phyloP scores from a whole-genome alignment of 2,888 invertebrate species.

The Eupithecia dodoneata region DNA sequence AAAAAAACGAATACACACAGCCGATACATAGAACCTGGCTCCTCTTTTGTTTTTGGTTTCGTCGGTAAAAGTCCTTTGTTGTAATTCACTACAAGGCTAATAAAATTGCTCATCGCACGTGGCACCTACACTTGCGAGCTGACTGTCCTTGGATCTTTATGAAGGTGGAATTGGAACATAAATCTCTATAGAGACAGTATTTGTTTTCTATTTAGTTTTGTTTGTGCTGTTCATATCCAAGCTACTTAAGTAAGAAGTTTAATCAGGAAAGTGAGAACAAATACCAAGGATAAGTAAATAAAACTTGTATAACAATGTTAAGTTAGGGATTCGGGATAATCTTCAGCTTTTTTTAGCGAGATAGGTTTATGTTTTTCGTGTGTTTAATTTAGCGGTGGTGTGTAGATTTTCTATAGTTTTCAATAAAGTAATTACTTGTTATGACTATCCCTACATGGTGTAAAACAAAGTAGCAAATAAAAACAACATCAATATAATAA shows the following conservation, averaged over 20 bases:
- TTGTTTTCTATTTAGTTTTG: conserved; percentile 13
- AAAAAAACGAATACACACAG: too few relatives aligned
- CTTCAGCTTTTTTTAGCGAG: too few relatives aligned
- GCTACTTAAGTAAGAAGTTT: neutral
- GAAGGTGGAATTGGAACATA: conserved; percentile 31
- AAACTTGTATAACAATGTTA: neutral
- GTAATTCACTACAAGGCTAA: neutral
- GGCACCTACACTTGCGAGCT: neutral
- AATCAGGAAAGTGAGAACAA: neutral
- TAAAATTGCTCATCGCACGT: neutral
- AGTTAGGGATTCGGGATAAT: neutral
- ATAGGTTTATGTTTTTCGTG: too few relatives aligned
- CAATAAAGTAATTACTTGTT: neutral
- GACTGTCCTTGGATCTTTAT: conserved; percentile 16
- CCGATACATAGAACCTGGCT: too few relatives aligned
- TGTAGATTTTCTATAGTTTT: neutral
- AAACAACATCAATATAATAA: too few relatives aligned
- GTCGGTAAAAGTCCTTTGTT: too few relatives aligned
- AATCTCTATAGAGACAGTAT: conserved; percentile 12
- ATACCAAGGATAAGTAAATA: neutral
- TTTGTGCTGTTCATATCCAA: neutral
- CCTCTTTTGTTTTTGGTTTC: too few relatives aligned
- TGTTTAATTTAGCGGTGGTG: neutral
- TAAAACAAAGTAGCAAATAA: too few relatives aligned
- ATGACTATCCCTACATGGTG: too few relatives aligned